phyloP scores from a whole-genome alignment of 2,888 invertebrate genomes.

The Drosophila emarginata region DNA sequence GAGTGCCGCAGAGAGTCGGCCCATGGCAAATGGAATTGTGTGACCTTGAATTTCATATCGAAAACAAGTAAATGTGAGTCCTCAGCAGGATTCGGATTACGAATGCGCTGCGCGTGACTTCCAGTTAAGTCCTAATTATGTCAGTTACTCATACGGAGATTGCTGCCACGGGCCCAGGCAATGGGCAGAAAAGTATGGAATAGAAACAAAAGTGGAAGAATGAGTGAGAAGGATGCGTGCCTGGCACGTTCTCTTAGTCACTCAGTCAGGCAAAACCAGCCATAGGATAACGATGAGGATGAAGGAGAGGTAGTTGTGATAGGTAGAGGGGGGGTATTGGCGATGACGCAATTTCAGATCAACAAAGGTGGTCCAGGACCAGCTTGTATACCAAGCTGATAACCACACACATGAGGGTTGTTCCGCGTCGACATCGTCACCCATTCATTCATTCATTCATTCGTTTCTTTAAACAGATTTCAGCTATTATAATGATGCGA shows the following conservation, averaged over 20 bases:
- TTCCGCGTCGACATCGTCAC: conserved; percentile 1
- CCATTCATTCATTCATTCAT: conserved; percentile 17
- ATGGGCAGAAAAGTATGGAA: no score
- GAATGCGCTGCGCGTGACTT: conserved; percentile 77
- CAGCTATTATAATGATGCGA: conserved; percentile 75
- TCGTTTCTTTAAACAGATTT: conserved; percentile 60
- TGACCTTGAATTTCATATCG: conserved; percentile 3
- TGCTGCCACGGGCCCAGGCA: conserved; percentile 34
- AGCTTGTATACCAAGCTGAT: conserved; percentile 8
- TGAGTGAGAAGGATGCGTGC: conserved; percentile 62
- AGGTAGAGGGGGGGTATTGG: conserved; percentile 23
- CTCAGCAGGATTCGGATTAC: conserved; percentile 54
- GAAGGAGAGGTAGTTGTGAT: no score
- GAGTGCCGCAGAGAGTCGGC: not conserved
- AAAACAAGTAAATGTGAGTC: conserved; percentile 15
- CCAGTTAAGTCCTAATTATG: conserved; percentile 78
- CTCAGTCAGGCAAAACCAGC: conserved; percentile 13
- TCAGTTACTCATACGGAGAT: conserved; percentile 76
- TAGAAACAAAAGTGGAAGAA: conserved; percentile 17
- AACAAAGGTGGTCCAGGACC: conserved; percentile 46
- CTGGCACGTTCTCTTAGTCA: conserved; percentile 67
- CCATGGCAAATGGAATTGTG: not conserved
- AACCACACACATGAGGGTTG: conserved; percentile 14
- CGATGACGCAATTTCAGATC: conserved; percentile 69
- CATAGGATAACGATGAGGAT: no score